Evolutionary conservation across 2,113 vertebrate genomes (phyloP).

Genomic region (Macroglossus sobrinus): DNA sequence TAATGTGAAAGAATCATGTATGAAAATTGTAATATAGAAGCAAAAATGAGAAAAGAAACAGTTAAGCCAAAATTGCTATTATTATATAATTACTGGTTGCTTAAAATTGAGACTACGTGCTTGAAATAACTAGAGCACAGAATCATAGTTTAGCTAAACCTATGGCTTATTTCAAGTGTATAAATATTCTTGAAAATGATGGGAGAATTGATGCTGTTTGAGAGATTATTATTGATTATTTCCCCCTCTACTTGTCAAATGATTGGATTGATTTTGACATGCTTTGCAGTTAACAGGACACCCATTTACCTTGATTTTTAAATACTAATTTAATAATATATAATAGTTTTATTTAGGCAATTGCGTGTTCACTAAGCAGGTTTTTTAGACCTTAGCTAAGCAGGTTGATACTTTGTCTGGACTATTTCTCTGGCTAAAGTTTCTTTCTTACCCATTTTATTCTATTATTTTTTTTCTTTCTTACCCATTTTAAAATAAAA

Average conservation of each 20-base stretch:
- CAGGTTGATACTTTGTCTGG: background rate
- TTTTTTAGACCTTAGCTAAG: background rate
- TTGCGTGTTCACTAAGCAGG: background rate
- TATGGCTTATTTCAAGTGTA: background rate
- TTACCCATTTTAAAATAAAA: constrained; percentile 19
- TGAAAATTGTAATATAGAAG: background rate
- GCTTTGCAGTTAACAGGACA: background rate
- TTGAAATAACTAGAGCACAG: background rate
- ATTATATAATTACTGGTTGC: background rate
- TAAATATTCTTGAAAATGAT: background rate
- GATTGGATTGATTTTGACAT: background rate
- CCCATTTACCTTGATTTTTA: constrained; percentile 17
- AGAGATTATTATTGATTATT: background rate
- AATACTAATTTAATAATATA: background rate
- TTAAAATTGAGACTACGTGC: background rate
- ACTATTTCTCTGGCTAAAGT: background rate
- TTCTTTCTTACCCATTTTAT: background rate
- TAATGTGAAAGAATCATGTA: background rate
- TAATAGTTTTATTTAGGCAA: background rate
- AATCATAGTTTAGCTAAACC: background rate
- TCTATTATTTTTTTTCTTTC: background rate
- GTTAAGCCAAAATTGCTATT: background rate
- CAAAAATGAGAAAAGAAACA: background rate
- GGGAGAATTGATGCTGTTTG: background rate
- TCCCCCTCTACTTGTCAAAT: background rate